Evolutionary conservation across 2,888 invertebrate species (phyloP).

Genomic region (Macropis europaea): DNA sequence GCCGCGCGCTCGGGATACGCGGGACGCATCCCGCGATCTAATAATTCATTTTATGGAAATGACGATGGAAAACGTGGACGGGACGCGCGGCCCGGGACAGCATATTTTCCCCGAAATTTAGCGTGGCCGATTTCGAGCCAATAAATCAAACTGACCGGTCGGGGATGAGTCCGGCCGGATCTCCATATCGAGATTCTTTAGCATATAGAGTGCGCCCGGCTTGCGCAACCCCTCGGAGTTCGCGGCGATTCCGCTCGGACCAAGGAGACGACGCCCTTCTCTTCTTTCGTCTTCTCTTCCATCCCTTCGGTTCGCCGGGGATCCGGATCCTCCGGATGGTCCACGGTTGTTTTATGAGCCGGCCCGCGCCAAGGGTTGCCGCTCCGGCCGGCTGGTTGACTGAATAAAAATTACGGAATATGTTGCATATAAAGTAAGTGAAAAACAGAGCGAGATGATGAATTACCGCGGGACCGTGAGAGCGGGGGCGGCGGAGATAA

Average conservation of each 20-base stretch:
- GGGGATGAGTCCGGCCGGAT: slow-evolving; percentile 58
- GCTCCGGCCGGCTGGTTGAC: slow-evolving; percentile 67
- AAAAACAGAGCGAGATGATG: slow-evolving; percentile 80
- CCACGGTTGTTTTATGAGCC: slow-evolving; percentile 60
- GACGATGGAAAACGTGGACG: slow-evolving; percentile 32
- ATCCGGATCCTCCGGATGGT: no score
- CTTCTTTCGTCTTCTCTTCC: slow-evolving; percentile 9
- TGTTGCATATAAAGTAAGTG: slow-evolving; percentile 80
- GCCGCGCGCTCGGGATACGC: slow-evolving; percentile 21
- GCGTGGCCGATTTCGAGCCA: slow-evolving; percentile 74
- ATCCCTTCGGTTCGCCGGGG: slow-evolving; percentile 3
- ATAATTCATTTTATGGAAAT: slow-evolving; percentile 77
- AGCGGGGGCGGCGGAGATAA: slow-evolving; percentile 77
- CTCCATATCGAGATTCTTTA: slow-evolving; percentile 74
- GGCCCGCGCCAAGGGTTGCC: slow-evolving; percentile 19
- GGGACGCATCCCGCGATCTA: slow-evolving; percentile 58
- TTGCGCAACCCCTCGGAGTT: slow-evolving; percentile 69
- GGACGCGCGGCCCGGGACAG: slow-evolving; percentile 51
- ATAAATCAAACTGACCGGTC: slow-evolving; percentile 79
- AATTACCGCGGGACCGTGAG: slow-evolving; percentile 75
- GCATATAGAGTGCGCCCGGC: slow-evolving; percentile 75
- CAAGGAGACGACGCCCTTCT: slow-evolving; percentile 41
- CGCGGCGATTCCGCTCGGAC: slow-evolving; percentile 46
- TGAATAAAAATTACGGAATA: slow-evolving; percentile 80
- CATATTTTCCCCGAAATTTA: slow-evolving; percentile 79